These are phyloP conservation scores for Montipora capitata DNA, from an alignment of 92 coral and sea anemone species.

Conservation along the genomic window DNA sequence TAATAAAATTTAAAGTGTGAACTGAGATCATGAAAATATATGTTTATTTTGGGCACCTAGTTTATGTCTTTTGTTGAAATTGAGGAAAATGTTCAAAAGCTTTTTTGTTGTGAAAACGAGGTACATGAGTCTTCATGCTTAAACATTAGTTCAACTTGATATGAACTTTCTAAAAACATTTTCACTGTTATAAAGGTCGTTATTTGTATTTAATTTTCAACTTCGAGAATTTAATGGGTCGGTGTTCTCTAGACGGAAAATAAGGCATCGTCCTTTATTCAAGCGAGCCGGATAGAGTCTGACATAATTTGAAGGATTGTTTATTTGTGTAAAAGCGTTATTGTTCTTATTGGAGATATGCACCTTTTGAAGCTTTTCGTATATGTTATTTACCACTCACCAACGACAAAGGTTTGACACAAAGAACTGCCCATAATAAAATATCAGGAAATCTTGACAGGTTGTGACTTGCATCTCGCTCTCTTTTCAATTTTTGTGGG, in stretches of 20 bases:
- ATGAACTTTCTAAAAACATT: slow-evolving; percentile 14
- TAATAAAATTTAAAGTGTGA: not conserved
- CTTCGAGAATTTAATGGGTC: slow-evolving; percentile 46
- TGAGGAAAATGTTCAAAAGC: not conserved
- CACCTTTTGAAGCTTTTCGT: slow-evolving; percentile 41
- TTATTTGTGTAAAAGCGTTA: slow-evolving; percentile 30
- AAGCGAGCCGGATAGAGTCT: slow-evolving; percentile 50
- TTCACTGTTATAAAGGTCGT: not conserved
- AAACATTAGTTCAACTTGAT: slow-evolving; percentile 32
- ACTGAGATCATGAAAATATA: not conserved
- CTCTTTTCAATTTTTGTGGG: slow-evolving; percentile 28
- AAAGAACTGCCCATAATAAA: slow-evolving; percentile 40
- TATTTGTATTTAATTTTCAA: slow-evolving; percentile 34
- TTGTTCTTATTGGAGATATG: slow-evolving; percentile 21
- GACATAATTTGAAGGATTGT: slow-evolving; percentile 54
- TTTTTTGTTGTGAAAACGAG: not conserved
- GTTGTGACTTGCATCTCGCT: slow-evolving; percentile 34
- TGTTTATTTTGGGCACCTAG: not conserved
- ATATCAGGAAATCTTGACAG: slow-evolving; percentile 60
- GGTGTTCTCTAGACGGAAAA: slow-evolving; percentile 34
- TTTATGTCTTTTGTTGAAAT: not conserved
- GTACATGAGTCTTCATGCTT: not conserved
- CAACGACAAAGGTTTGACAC: slow-evolving; percentile 47
- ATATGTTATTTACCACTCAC: slow-evolving; percentile 38
- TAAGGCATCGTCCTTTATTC: slow-evolving; percentile 44